Conservation (phyloP, 2,113 vertebrate genomes). For the Rhineura floridana region DNA sequence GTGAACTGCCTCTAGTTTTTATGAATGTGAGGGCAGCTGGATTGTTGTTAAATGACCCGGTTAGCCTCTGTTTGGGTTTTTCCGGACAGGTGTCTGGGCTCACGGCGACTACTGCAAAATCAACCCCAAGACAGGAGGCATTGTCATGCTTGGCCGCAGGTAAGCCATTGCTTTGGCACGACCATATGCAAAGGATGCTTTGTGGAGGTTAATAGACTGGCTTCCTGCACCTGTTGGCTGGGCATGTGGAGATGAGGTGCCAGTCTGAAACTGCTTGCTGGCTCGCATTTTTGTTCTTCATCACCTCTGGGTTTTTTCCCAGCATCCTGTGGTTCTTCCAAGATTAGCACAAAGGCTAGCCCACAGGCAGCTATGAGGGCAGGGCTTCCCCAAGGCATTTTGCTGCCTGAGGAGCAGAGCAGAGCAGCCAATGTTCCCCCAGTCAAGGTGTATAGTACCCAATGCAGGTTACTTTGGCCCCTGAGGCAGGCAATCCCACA, state of each 20-base stretch:
- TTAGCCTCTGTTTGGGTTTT: constrained; percentile 3
- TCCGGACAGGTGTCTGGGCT: constrained; percentile 86
- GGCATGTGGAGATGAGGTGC: too few species aligned
- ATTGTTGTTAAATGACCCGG: neutral
- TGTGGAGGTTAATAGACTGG: neutral
- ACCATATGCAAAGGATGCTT: neutral
- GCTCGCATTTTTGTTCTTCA: neutral
- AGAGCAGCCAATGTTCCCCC: too few species aligned
- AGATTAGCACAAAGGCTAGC: neutral
- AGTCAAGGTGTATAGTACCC: too few species aligned
- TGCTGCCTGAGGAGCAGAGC: too few species aligned
- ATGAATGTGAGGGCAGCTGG: neutral
- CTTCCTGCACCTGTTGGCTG: neutral
- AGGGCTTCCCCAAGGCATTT: too few species aligned
- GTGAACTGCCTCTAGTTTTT: too few species aligned
- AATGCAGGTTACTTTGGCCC: too few species aligned
- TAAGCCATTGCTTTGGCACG: constrained; percentile 40
- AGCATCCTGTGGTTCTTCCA: neutral
- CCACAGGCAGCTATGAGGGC: neutral
- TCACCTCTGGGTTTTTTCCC: neutral
- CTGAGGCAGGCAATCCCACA: too few species aligned
- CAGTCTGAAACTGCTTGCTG: neutral
- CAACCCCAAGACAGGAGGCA: constrained; percentile 91
- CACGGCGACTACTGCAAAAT: constrained; percentile 97
- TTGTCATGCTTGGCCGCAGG: constrained; percentile 96